These are phyloP conservation scores for Mantis religiosa DNA, from an alignment of 2,888 invertebrate species.

Conservation along the genomic window DNA sequence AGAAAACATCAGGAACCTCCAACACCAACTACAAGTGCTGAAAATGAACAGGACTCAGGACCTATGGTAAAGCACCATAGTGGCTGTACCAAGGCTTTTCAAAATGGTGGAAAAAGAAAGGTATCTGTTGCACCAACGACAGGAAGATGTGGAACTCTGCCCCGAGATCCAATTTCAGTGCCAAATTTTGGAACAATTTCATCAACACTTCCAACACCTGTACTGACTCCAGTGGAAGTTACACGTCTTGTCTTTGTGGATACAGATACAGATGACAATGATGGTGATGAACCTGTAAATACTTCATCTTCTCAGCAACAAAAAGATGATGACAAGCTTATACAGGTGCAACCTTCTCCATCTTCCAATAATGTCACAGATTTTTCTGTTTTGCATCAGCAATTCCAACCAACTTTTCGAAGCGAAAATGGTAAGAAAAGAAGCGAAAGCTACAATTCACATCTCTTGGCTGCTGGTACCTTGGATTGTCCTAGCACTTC, in stretches of 20 bases:
- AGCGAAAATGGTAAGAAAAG: slow-evolving; percentile 39
- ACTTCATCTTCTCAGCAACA: neutral
- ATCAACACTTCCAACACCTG: slow-evolving; percentile 55
- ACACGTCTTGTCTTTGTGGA: slow-evolving; percentile 65
- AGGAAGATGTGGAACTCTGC: slow-evolving; percentile 40
- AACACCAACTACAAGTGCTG: slow-evolving; percentile 56
- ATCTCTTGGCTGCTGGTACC: slow-evolving; percentile 41
- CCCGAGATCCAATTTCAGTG: slow-evolving; percentile 68
- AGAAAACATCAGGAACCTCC: slow-evolving; percentile 35
- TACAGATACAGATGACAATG: slow-evolving; percentile 57
- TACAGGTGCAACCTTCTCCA: slow-evolving; percentile 30
- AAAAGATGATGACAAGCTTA: slow-evolving; percentile 32
- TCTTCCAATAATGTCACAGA: slow-evolving; percentile 35
- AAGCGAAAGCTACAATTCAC: slow-evolving; percentile 53
- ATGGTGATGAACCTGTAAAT: slow-evolving; percentile 32
- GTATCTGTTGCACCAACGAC: slow-evolving; percentile 32
- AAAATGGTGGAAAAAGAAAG: neutral
- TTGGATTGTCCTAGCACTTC: neutral
- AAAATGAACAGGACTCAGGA: slow-evolving; percentile 42
- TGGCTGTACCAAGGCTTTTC: slow-evolving; percentile 9
- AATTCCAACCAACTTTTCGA: slow-evolving; percentile 47
- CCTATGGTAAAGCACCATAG: slow-evolving; percentile 37
- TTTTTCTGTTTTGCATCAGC: slow-evolving; percentile 50
- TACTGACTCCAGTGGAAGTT: slow-evolving; percentile 63
- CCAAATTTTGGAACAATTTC: slow-evolving; percentile 64